phyloP scores from a whole-genome alignment of 1,140 invertebrate genomes.

The Globodera ellingtonae region DNA sequence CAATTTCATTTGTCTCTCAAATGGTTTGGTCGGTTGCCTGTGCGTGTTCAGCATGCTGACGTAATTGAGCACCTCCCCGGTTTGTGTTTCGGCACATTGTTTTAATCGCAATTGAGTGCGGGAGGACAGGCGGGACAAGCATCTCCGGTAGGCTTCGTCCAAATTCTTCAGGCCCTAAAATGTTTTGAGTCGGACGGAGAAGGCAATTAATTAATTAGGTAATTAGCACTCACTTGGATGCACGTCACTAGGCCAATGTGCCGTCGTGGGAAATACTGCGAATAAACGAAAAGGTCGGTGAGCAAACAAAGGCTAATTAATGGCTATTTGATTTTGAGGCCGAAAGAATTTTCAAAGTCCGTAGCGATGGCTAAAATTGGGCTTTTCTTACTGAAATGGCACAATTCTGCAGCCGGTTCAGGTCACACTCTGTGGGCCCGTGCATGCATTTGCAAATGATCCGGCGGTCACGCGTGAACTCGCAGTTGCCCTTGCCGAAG shows the following conservation, averaged over 20 bases:
- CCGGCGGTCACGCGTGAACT: conserved; percentile 49
- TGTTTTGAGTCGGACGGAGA: neutral
- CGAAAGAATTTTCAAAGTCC: too few relatives aligned
- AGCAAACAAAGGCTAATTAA: neutral
- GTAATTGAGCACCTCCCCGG: conserved; percentile 56
- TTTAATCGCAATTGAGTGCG: conserved; percentile 53
- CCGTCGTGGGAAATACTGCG: conserved; percentile 54
- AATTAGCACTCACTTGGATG: conserved; percentile 37
- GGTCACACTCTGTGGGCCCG: conserved; percentile 54
- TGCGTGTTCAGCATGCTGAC: conserved; percentile 56
- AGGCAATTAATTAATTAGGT: neutral
- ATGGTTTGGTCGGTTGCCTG: neutral
- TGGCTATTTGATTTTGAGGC: neutral
- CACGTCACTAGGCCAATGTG: conserved; percentile 53
- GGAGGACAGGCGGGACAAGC: conserved; percentile 47
- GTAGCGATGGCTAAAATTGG: too few relatives aligned
- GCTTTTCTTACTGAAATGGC: conserved; percentile 47
- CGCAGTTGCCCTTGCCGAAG: conserved; percentile 57
- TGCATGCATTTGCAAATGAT: conserved; percentile 54
- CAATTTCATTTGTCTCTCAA: neutral
- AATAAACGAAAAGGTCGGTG: neutral
- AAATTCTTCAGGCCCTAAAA: conserved; percentile 41
- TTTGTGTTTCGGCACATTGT: conserved; percentile 54
- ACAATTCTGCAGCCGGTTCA: conserved; percentile 54
- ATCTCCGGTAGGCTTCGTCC: conserved; percentile 49